Evolutionary conservation across 2,797 vertebrate genomes (phyloP), one percentile per base, ranked within the genome.

Genomic region (Chaunax sp.): DNA sequence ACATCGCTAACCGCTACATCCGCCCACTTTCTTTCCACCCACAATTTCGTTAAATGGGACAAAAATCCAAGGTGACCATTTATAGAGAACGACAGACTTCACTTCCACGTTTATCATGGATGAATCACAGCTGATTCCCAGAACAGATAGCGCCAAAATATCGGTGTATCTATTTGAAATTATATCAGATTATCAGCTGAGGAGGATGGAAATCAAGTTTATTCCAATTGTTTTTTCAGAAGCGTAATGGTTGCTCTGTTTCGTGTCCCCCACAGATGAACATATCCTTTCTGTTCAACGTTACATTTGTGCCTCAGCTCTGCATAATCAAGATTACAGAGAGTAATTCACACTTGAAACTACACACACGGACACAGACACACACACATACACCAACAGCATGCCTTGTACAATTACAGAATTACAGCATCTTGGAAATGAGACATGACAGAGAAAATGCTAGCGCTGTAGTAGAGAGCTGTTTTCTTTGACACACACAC

Each of bases 331-430:
- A 54, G 16, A 50, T 12, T 12, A 35, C 46, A 53, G 25, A 62
- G 52, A 74, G 57, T 33, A 59, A 56, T 26, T 55, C 55, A 54
- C 53, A 75, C 35, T 47, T 52, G 9, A 49, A 41, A 22, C 18
- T 44, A 50, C 35, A 66, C 33, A 26, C 55, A 30, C 58, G 20
- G 18, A 26, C 38, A 53, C 49, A 47, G 26, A 53, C 6, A 56
- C 20, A 63, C 15, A 58, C 50, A 57, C 61, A 41, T 28, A 37
- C 54, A 47, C 35, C 13, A 55, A 60, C 62, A 37, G 45, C 60
- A 59, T 35, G 64, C 37, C 75, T 81, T 91, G 89, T 90, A 85
- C 87, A 89, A 90, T 91, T 91, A 90, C 81, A 84, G 84, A 88
- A 85, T 87, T 83, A 91, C 85, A 90, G 78, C 71, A 72, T 78